These are phyloP conservation scores for Pogona vitticeps DNA, from an alignment of 2,113 vertebrate genomes.

Conservation along the genomic window DNA sequence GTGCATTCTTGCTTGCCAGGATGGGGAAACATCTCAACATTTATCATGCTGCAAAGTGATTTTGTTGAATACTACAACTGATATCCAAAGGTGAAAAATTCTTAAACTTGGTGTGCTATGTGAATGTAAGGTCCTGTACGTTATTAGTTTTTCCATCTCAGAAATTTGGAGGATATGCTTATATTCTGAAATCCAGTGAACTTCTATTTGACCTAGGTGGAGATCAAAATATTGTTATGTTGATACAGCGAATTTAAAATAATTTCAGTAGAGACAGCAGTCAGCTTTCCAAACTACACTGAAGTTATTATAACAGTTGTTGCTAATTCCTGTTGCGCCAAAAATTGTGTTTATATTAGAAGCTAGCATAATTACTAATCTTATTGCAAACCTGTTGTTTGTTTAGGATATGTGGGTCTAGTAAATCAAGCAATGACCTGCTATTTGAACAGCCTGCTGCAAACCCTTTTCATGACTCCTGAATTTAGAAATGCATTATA, in stretches of 20 bases:
- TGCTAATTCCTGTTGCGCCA: neutral
- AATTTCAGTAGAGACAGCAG: too few relatives aligned
- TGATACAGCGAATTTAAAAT: too few relatives aligned
- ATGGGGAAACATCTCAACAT: neutral
- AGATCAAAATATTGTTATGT: neutral
- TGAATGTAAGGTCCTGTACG: neutral
- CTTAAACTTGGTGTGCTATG: neutral
- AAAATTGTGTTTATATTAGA: conserved; percentile 11
- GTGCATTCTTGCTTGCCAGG: neutral
- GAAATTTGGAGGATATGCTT: too few relatives aligned
- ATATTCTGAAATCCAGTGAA: too few relatives aligned
- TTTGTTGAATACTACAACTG: neutral
- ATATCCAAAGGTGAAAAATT: neutral
- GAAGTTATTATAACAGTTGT: neutral
- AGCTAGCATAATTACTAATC: neutral
- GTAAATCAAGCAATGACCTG: conserved; percentile 99
- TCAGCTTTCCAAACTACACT: neutral
- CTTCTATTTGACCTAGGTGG: neutral
- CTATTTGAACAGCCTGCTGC: conserved; percentile 97
- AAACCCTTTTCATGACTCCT: conserved; percentile 98
- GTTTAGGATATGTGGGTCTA: conserved; percentile 93
- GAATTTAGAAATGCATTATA: conserved; percentile 99
- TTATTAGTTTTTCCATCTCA: neutral
- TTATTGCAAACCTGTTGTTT: conserved; percentile 31
- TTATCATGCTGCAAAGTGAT: neutral